phyloP scores from a whole-genome alignment of 2,888 invertebrate genomes.

The Thyatira batis region DNA sequence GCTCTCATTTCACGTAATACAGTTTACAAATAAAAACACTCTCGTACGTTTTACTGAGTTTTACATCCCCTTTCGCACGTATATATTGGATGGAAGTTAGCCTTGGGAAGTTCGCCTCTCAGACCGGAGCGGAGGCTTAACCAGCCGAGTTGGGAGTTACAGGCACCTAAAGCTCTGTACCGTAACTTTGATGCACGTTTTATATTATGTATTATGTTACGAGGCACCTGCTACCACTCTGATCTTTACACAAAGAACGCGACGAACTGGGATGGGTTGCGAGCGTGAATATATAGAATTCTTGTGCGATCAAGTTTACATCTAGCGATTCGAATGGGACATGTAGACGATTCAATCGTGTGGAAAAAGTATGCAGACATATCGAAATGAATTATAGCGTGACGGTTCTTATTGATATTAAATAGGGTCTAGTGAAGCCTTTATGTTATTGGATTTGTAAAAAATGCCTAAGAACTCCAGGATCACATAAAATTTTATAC shows the following conservation, averaged over 20 bases:
- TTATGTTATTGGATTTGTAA: no score
- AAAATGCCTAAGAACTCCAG: no score
- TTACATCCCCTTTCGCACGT: constrained; percentile 20
- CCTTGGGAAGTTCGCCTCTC: constrained; percentile 36
- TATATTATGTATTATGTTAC: constrained; percentile 43
- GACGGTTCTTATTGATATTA: not conserved
- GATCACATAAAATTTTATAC: no score
- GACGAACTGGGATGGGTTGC: constrained; percentile 8
- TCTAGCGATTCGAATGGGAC: not conserved
- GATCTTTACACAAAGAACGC: constrained; percentile 38
- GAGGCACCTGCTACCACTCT: constrained; percentile 44
- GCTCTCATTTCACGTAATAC: constrained; percentile 25
- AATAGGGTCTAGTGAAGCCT: not conserved
- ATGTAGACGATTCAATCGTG: not conserved
- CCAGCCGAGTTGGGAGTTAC: constrained; percentile 36
- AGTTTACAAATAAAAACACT: constrained; percentile 3
- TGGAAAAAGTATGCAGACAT: constrained; percentile 6
- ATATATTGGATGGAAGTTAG: constrained; percentile 26
- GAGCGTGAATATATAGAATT: constrained; percentile 16
- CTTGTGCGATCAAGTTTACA: constrained; percentile 6
- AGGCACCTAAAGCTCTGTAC: constrained; percentile 32
- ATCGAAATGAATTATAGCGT: constrained; percentile 6
- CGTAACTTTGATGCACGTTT: constrained; percentile 44
- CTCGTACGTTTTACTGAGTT: not conserved
- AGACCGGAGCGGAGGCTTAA: constrained; percentile 28